Evolutionary conservation across 2,797 vertebrate genomes (phyloP), one percentile per base, ranked within the genome.

Genomic region (Sebastolobus altivelis): DNA sequence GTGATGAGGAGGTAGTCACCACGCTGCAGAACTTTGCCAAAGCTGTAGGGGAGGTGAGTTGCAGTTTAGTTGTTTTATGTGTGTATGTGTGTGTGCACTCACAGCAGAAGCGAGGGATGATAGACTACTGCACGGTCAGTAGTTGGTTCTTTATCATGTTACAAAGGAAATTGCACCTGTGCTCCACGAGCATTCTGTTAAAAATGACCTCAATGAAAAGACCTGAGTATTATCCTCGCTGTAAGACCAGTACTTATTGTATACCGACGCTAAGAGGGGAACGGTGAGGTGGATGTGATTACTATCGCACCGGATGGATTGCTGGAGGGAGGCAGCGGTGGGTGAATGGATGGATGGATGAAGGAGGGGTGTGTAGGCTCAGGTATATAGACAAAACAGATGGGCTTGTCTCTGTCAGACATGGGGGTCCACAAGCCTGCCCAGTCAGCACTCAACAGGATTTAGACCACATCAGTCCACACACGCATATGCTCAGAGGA

Each of bases 1-100:
- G 98, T 35, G 99, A 99, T 77, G 98, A 99, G 94, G 98, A 99
- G 95, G 97, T 99, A 55, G 98, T 99, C 93, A 94, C 91, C 60
- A 98, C 96, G 0, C 96, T 99, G 84, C 97, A 99, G 85, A 96
- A 95, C 86, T 99, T 99, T 58, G 97, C 98, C 81, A 97, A 97
- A 95, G 96, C 97, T 70, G 96, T 99, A 52, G 96, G 96, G 87
- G 97, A 99, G 98, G 99, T 99, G 93, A 97, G 95, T 74, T 75
- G 66, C 74, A 76, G 11, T 67, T 80, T 55, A 60, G 3, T 27
- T 73, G 16, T 40, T 72, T 67, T 73, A 5, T 49, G 46, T 20
- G 46, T 20, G 18, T 49, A 38, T 55, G 31, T 68, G 40, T 58
- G 52, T 61, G 55, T 33, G 33, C 25, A 20, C 11, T 8, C 43